Conservation (phyloP, 1,140 invertebrate species). For the Drosophila cardini region DNA sequence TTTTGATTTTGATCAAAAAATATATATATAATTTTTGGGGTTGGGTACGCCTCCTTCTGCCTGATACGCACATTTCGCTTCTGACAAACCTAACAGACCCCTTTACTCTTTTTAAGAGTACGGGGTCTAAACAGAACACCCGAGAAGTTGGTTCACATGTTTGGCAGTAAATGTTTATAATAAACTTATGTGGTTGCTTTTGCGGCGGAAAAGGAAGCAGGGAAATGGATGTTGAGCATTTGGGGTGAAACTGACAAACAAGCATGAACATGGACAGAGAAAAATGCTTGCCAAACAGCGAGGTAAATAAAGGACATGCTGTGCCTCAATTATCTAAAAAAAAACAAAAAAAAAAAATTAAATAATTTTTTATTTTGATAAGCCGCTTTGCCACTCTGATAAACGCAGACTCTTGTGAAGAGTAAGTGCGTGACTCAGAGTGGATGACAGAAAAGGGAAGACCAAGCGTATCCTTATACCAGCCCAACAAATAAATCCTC, state of each 20-base stretch:
- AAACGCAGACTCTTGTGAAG: conserved; percentile 2
- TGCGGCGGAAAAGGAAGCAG: neutral
- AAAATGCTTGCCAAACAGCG: conserved; percentile 68
- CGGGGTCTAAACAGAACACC: no score
- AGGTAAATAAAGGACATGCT: conserved; percentile 58
- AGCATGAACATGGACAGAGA: conserved; percentile 55
- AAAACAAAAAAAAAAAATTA: conserved; percentile 79
- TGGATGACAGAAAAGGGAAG: neutral
- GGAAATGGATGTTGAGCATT: neutral
- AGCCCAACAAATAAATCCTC: conserved; percentile 57
- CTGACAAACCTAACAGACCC: no score
- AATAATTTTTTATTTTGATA: conserved; percentile 84
- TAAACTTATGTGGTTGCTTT: conserved; percentile 68
- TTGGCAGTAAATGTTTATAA: conserved; percentile 79
- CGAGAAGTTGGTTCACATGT: conserved; percentile 74
- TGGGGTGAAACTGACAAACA: conserved; percentile 48
- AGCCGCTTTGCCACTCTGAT: conserved; percentile 68
- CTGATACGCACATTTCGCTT: no score
- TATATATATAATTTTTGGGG: no score
- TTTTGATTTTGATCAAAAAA: no score
- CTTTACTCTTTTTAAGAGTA: no score
- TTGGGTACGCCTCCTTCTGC: no score
- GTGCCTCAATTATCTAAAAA: conserved; percentile 59
- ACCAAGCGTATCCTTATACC: conserved; percentile 35
- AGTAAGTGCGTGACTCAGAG: neutral